A percentile compares a stretch with the other conserved stretches of the same genome.
Conservation (phyloP, 2,113 vertebrate genomes). For the Pollimyrus isidori region DNA sequence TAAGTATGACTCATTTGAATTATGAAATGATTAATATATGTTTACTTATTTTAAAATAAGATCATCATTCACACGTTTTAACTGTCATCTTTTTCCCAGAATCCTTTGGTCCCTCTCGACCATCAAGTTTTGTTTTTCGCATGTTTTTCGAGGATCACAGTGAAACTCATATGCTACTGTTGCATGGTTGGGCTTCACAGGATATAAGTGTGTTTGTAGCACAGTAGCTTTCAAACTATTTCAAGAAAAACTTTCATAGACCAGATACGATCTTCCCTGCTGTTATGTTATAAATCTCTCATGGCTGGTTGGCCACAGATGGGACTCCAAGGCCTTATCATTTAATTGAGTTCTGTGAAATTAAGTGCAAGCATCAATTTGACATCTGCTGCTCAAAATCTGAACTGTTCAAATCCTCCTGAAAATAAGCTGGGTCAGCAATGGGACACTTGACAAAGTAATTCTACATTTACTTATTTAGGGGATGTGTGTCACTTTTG, state of each 20-base stretch:
- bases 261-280: background rate
- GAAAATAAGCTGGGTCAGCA: background rate
- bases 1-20: background rate
- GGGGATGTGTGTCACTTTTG: background rate
- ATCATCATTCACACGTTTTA: background rate
- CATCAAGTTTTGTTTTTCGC: background rate
- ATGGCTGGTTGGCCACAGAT: background rate
- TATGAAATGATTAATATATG: background rate
- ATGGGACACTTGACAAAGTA: background rate
- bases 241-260: background rate
- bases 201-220: background rate
- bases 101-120: background rate
- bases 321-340: background rate
- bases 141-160: background rate
- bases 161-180: background rate
- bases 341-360: conserved; percentile 4
- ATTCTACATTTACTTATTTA: background rate
- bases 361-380: background rate
- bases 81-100: background rate
- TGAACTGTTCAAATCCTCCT: background rate
- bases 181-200: background rate
- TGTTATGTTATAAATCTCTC: background rate
- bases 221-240: background rate
- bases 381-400: background rate
- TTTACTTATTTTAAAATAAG: background rate